Conservation (phyloP, 2,113 vertebrate genomes). For the Ginglymostoma cirratum region DNA sequence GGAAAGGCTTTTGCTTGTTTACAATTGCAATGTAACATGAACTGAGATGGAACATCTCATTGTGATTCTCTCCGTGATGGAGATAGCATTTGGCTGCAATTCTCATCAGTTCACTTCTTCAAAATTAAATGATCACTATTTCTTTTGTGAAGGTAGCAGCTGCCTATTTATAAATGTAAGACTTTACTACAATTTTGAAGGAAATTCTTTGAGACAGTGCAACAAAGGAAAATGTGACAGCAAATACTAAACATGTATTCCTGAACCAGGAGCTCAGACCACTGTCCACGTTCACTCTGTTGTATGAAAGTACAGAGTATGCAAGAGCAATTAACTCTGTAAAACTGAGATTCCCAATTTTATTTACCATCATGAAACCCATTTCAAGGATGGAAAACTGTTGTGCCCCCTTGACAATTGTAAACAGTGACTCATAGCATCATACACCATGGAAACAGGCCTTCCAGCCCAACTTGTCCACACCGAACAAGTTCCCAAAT, state of each 20-base stretch:
- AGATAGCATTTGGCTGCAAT: background rate
- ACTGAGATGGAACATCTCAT: background rate
- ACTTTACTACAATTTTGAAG: background rate
- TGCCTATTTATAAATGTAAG: background rate
- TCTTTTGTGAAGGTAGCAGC: background rate
- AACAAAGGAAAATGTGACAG: background rate
- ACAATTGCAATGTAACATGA: background rate
- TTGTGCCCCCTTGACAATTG: too few species aligned
- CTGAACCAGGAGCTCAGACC: background rate
- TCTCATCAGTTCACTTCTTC: background rate
- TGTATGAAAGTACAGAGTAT: background rate
- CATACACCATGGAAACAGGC: too few species aligned
- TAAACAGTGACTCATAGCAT: too few species aligned
- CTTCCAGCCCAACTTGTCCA: too few species aligned
- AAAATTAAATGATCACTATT: background rate
- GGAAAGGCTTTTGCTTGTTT: background rate
- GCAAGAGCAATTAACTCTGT: background rate
- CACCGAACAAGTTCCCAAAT: too few species aligned
- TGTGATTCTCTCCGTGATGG: background rate
- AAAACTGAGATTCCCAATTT: too few species aligned
- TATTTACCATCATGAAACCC: too few species aligned
- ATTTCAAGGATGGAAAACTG: too few species aligned
- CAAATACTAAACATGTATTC: background rate
- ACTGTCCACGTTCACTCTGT: background rate
- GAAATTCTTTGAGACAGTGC: background rate